A percentile compares a stretch with the other conserved stretches of the same genome.
phyloP scores from a whole-genome alignment of 2,113 vertebrate genomes.

The Rhinoderma darwinii region DNA sequence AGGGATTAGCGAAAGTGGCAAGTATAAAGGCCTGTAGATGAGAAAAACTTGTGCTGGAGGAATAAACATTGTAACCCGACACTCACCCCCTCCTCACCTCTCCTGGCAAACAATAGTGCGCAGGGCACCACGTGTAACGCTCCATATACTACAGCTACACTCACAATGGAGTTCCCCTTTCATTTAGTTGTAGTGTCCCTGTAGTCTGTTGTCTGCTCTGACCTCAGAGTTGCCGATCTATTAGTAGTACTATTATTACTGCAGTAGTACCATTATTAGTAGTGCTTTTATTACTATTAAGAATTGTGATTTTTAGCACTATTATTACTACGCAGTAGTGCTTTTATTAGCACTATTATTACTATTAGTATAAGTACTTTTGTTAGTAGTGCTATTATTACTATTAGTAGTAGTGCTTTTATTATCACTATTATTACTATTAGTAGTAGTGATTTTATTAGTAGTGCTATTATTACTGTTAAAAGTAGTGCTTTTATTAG shows the following conservation, averaged over 20 bases:
- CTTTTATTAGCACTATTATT: not conserved
- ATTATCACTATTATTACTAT: not conserved
- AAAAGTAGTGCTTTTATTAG: not conserved
- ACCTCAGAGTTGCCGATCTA: no score
- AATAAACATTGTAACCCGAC: slow-evolving; percentile 83
- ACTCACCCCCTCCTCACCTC: slow-evolving; percentile 70
- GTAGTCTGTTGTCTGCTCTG: no score
- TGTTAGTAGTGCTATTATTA: not conserved
- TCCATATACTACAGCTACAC: slow-evolving; percentile 55
- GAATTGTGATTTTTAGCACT: not conserved
- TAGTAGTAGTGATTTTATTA: no score
- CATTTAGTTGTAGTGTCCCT: no score
- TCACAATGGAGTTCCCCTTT: no score
- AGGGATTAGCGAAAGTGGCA: slow-evolving; percentile 69
- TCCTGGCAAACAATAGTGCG: slow-evolving; percentile 77
- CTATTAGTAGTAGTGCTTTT: not conserved
- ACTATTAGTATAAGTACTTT: not conserved
- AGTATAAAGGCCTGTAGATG: slow-evolving; percentile 73
- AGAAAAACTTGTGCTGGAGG: slow-evolving; percentile 81
- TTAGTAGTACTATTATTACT: no score
- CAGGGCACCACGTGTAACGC: slow-evolving; percentile 73
- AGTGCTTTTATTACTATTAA: not conserved
- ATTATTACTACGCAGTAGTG: not conserved
- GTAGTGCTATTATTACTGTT: not conserved
- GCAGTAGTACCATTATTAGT: not conserved